Evolutionary conservation across 2,797 vertebrate genomes (phyloP), one percentile per base, ranked within the genome.

Genomic region (Hippoglossus hippoglossus): DNA sequence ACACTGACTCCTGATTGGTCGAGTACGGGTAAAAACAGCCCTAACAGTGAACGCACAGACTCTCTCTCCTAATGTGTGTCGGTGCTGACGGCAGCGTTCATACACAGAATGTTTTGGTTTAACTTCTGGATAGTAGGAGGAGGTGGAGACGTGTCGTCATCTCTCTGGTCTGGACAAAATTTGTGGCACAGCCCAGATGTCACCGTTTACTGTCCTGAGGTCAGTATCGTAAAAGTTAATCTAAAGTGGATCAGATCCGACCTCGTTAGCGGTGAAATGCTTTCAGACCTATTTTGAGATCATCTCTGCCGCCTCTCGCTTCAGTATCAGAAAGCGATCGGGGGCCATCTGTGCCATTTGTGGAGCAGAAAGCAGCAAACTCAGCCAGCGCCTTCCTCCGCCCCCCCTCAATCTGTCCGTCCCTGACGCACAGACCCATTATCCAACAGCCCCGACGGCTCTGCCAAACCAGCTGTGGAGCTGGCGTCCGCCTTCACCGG

Each of bases 391-490:
- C 31, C 18, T 24, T 54, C 53, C 72, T 80, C 77, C 19, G 10
- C 72, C 62, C 69, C 67, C 67, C 50, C 25, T 73, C 57, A 76
- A 19, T 79, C 76, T 69, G 63, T 72, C 73, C 39, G 39, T 63
- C 59, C 54, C 39, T 71, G 54, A 55, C 22, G 0, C 31, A 1
- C 56, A 61, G 39, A 62, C 59, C 53, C 28, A 3, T 61, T 53
- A 49, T 4, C 34, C 49, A 71, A 47, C 80, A 60, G 63, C 34
- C 34, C 51, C 79, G 52, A 51, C 25, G 46, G 39, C 9, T 75
- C 65, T 72, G 65, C 71, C 74, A 88, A 81, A 86, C 66, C 82
- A 85, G 72, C 77, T 69, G 75, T 69, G 76, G 34, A 21, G 52
- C 74, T 77, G 77, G 63, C 72, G 24, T 11, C 5, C 71, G 15